Conservation (phyloP, 2,113 vertebrate species). For the Thamnaconus septentrionalis region DNA sequence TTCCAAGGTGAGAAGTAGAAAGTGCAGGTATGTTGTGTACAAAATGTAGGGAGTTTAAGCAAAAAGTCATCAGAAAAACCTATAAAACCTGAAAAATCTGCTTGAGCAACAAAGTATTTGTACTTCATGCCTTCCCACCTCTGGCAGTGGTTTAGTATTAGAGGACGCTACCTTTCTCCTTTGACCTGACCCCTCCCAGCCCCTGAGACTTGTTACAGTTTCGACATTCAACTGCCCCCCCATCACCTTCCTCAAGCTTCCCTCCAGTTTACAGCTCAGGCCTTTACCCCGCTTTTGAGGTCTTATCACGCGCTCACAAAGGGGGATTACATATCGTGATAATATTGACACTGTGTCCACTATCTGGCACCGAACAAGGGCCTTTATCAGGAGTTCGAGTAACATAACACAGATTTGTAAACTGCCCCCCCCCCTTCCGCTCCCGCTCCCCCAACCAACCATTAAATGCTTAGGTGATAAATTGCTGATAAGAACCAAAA, state of each 20-base stretch:
- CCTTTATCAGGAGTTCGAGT: conserved; percentile 13
- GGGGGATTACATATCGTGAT: conserved; percentile 16
- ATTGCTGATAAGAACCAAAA: conserved; percentile 2
- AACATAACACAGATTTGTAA: conserved; percentile 16
- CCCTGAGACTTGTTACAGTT: conserved; percentile 19
- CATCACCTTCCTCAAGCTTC: conserved; percentile 21
- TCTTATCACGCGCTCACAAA: conserved; percentile 29
- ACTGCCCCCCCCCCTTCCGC: neutral
- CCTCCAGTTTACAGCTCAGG: conserved; percentile 34
- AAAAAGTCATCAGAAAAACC: too few species aligned
- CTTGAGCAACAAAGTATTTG: too few species aligned
- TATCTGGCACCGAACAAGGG: conserved; percentile 31
- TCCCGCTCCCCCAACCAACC: neutral
- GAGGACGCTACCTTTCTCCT: conserved; percentile 34
- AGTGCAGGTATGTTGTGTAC: too few species aligned
- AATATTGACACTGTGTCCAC: conserved; percentile 24
- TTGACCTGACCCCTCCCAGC: conserved; percentile 33
- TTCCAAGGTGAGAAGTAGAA: too few species aligned
- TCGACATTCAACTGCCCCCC: conserved; percentile 21
- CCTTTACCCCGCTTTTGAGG: conserved; percentile 7
- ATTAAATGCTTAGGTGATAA: conserved; percentile 11
- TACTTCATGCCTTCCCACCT: too few species aligned
- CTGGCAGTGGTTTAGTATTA: neutral
- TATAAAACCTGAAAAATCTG: too few species aligned
- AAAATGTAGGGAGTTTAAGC: too few species aligned